These are phyloP conservation scores for Philaethria dido DNA, from an alignment of 2,888 invertebrate species.

Conservation along the genomic window DNA sequence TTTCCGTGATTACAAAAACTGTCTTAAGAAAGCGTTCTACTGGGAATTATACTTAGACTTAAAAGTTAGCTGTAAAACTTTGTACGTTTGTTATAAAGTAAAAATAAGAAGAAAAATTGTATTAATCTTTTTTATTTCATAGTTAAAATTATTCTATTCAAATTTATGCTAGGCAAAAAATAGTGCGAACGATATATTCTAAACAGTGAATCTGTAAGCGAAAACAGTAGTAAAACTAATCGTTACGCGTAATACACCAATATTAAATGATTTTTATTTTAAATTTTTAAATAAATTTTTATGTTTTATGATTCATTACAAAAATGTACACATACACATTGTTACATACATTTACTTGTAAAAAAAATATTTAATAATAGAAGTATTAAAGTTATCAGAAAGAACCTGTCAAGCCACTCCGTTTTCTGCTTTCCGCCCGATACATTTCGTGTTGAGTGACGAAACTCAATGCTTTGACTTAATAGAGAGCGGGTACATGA, in stretches of 20 bases:
- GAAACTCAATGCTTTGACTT: no score
- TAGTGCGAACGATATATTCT: background rate
- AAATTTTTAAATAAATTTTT: no score
- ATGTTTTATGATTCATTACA: no score
- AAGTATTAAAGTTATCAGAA: no score
- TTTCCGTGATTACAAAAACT: constrained; percentile 10
- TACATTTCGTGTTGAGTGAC: no score
- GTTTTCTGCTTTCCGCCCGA: no score
- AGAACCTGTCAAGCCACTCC: no score
- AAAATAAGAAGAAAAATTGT: background rate
- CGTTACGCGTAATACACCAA: no score
- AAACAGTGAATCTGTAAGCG: background rate
- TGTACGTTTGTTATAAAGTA: background rate
- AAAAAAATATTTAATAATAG: background rate
- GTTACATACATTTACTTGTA: background rate
- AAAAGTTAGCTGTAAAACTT: constrained; percentile 1
- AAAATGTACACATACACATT: no score
- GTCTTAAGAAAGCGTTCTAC: constrained; percentile 14
- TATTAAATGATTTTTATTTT: no score
- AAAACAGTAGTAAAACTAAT: background rate
- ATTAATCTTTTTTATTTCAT: background rate
- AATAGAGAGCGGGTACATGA: no score
- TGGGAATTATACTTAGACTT: constrained; percentile 4
- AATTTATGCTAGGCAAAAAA: background rate
- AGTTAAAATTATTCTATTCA: background rate